These are phyloP conservation scores for Parasteatoda lunata DNA, from an alignment of 2,888 invertebrate species.

Conservation along the genomic window DNA sequence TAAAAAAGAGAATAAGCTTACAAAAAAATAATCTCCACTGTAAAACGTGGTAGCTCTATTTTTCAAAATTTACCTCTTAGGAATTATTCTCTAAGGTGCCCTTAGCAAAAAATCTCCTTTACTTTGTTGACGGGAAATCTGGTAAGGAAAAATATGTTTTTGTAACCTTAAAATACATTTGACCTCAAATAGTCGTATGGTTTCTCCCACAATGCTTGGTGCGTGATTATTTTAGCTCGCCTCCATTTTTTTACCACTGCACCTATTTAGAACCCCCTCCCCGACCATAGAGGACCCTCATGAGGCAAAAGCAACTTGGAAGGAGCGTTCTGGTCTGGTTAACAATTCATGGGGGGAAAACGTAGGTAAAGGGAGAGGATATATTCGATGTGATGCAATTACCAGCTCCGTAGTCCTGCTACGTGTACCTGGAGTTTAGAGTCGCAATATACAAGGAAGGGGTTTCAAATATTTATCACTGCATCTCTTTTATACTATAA, in stretches of 20 bases:
- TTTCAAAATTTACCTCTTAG: constrained; percentile 53
- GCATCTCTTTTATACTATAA: constrained; percentile 66
- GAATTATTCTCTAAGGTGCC: constrained; percentile 62
- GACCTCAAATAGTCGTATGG: constrained; percentile 56
- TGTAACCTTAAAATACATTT: constrained; percentile 56
- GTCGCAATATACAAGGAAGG: constrained; percentile 59
- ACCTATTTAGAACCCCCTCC: constrained; percentile 60
- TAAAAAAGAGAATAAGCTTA: constrained; percentile 14
- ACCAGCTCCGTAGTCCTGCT: constrained; percentile 40
- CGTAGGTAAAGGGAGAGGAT: constrained; percentile 39
- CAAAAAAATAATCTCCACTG: constrained; percentile 7
- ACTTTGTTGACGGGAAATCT: constrained; percentile 63
- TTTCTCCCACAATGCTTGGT: constrained; percentile 42
- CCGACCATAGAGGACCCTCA: constrained; percentile 22
- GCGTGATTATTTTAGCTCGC: constrained; percentile 63
- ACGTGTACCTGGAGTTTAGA: constrained; percentile 64
- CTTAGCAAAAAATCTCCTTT: constrained; percentile 49
- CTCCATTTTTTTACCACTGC: constrained; percentile 17
- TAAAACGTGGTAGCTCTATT: constrained; percentile 28
- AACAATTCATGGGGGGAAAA: constrained; percentile 62
- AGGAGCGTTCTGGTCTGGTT: constrained; percentile 42
- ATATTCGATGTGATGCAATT: constrained; percentile 59
- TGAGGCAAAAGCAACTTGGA: constrained; percentile 30
- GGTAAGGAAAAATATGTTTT: constrained; percentile 50
- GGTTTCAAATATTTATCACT: constrained; percentile 65